Evolutionary conservation across 1,140 invertebrate species (phyloP).

Genomic region (Contarinia nasturtii): DNA sequence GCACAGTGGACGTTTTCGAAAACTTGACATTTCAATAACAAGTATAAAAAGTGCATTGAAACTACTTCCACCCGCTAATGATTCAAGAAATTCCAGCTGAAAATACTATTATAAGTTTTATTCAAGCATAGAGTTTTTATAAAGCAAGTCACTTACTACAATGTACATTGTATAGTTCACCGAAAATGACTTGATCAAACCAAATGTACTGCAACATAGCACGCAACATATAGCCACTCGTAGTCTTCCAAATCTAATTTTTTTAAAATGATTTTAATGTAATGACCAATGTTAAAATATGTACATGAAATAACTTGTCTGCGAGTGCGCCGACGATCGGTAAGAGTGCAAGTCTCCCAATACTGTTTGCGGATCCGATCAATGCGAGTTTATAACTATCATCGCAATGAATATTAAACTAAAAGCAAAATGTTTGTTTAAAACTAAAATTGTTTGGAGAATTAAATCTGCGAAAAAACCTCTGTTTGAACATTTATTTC

Average conservation of each 20-base stretch:
- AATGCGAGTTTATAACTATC: constrained; percentile 41
- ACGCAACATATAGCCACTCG: constrained; percentile 35
- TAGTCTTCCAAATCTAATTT: constrained; percentile 39
- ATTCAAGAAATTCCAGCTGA: too few species aligned
- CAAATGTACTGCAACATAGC: constrained; percentile 33
- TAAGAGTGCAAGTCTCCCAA: constrained; percentile 47
- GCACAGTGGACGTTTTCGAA: constrained; percentile 48
- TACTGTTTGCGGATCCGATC: constrained; percentile 49
- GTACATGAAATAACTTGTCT: constrained; percentile 30
- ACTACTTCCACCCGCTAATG: too few species aligned
- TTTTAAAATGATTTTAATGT: neutral
- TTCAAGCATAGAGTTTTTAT: too few species aligned
- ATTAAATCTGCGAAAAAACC: neutral
- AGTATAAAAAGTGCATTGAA: constrained; percentile 27
- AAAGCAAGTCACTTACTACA: constrained; percentile 26
- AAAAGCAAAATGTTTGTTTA: constrained; percentile 1
- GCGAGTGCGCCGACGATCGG: constrained; percentile 45
- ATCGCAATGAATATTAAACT: constrained; percentile 24
- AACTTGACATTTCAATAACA: constrained; percentile 58
- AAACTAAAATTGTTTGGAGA: neutral
- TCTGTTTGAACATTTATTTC: neutral
- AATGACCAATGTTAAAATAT: neutral
- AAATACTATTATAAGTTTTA: constrained; percentile 20
- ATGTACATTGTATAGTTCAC: constrained; percentile 37
- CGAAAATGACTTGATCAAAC: constrained; percentile 41